phyloP scores from a whole-genome alignment of 2,797 vertebrate genomes.

The Amniataba percoides region DNA sequence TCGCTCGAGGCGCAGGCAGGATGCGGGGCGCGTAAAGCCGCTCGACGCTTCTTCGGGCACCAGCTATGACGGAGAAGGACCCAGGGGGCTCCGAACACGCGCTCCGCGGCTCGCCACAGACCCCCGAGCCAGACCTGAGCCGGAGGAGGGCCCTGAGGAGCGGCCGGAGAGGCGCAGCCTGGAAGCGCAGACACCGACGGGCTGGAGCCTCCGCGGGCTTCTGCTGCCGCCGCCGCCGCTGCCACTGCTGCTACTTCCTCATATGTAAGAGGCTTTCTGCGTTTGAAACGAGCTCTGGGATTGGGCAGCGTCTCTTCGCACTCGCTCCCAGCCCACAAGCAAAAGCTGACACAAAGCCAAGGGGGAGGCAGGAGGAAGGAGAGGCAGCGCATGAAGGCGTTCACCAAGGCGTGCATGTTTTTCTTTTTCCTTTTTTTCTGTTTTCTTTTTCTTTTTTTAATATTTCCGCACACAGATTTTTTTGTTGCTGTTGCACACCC shows the following conservation, averaged over 20 bases:
- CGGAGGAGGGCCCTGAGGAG: constrained; percentile 76
- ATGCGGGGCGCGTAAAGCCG: constrained; percentile 69
- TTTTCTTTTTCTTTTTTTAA: constrained; percentile 55
- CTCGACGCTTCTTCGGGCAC: constrained; percentile 67
- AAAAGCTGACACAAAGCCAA: constrained; percentile 84
- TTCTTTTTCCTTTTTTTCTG: constrained; percentile 2
- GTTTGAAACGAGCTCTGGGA: constrained; percentile 85
- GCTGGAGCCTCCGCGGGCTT: constrained; percentile 73
- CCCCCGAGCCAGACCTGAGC: constrained; percentile 80
- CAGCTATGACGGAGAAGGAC: constrained; percentile 76
- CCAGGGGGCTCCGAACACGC: constrained; percentile 83
- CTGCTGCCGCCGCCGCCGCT: constrained; percentile 51
- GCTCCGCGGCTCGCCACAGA: constrained; percentile 86
- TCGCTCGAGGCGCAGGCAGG: constrained; percentile 58
- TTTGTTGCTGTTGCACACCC: too few relatives aligned
- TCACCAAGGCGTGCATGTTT: constrained; percentile 83
- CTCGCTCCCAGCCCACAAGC: constrained; percentile 85
- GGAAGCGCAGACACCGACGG: constrained; percentile 71
- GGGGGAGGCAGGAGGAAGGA: constrained; percentile 86
- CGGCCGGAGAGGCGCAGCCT: constrained; percentile 81
- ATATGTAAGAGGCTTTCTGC: constrained; percentile 87
- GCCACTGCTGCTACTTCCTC: constrained; percentile 84
- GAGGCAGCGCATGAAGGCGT: constrained; percentile 85
- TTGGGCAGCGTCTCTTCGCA: constrained; percentile 82
- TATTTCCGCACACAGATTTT: not conserved